Base-by-base conservation (phyloP, 1,140 invertebrate species). In the Aphis gossypii region DNA sequence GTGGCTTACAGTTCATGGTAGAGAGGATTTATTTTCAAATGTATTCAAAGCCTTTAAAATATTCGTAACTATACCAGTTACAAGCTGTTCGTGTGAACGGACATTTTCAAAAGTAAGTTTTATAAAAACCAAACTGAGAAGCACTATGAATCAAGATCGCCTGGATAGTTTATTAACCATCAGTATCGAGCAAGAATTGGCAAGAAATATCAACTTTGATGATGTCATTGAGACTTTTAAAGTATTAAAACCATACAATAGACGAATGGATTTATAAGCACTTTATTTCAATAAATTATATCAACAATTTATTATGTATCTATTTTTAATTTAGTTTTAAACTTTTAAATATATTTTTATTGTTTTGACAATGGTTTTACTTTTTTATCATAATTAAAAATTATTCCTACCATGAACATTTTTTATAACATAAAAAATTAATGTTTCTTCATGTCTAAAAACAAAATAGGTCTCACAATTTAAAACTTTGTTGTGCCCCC, bases 141-240 rank as follows among this genome's bases (percentile, higher is more conserved):
- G 20, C 46, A 93, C 48, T 25, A 91, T 91, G 82, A 48, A 38
- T 84, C 82, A 93, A 93, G 82, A 93, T 44, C 38, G 48, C 5
- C 92, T 86, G 8, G 20, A 93, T 93, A 38, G n/a, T 38, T 54
- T 93, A 93, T 84, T 93, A 54, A 48, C 48, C 41, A 51, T 93
- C 23, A 51, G 44, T n/a, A 56, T 87, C 25, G 82, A 86, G 68
- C 92, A 93, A 93, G 82, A 93, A 46, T 56, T 84, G n/a, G 51
- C 35, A 51, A 90, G 86, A 51, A 90, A 6, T 56, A 90, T 90
- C 0, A 56, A 60, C 51, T 38, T 89, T 54, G 35, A 60, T 38
- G n/a, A 56, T 51, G 88, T 90, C 3, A 90, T 90, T 90, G 51
- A 90, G 4, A 0, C n/a, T 90, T 90, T 90, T 30, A 90, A 90